Percentiles rank a stretch among this genome's conserved stretches.
Conservation (phyloP, 2,888 invertebrate genomes). For the Campoplex capitator region DNA sequence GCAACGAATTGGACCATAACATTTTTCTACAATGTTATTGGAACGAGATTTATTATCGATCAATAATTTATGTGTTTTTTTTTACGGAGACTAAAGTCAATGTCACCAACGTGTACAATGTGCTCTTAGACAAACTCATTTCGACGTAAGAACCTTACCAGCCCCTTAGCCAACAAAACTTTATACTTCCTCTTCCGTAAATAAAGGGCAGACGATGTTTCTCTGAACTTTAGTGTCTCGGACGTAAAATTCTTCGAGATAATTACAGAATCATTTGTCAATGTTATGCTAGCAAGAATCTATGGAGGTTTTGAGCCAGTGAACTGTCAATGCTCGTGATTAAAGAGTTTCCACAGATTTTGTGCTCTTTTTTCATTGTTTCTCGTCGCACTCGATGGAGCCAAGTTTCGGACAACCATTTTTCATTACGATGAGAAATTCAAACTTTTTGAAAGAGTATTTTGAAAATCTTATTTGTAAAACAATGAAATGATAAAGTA, state of each 20-base stretch:
- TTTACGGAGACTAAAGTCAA: neutral
- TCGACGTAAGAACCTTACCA: neutral
- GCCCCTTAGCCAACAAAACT: conserved; percentile 1
- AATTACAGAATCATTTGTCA: conserved; percentile 63
- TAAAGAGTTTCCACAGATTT: conserved; percentile 12
- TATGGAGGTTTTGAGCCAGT: neutral
- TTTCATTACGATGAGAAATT: neutral
- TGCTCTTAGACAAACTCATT: conserved; percentile 15
- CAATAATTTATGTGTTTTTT: conserved; percentile 47
- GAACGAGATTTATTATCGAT: conserved; percentile 21
- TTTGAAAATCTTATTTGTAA: neutral
- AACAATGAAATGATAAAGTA: neutral
- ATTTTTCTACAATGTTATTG: conserved; percentile 29
- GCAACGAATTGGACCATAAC: conserved; percentile 36
- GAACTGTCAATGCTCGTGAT: conserved; percentile 8
- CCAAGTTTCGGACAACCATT: neutral
- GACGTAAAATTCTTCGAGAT: conserved; percentile 31
- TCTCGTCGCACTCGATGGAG: neutral
- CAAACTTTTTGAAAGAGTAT: neutral
- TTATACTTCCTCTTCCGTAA: conserved; percentile 6
- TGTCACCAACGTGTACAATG: neutral
- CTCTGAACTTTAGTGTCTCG: conserved; percentile 31
- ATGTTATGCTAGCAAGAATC: conserved; percentile 47
- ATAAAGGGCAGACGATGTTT: neutral
- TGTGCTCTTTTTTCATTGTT: neutral